Base-by-base conservation (phyloP, 2,888 invertebrate genomes). In the Ariolimax columbianus region DNA sequence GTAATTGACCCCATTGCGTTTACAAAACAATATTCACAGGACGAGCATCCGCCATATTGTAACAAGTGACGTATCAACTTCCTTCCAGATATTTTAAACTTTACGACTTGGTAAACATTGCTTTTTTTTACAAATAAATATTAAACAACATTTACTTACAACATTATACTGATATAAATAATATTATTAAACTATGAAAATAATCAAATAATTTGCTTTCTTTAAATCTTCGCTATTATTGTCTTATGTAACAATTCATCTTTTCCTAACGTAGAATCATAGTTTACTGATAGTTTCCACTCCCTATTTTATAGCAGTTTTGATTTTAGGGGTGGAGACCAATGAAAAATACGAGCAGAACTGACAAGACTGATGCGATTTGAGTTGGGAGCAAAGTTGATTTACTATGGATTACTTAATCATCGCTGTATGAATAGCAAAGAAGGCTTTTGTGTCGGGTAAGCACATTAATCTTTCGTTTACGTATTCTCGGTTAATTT, bases 41-140 rank as follows among this genome's bases (percentile, higher is more conserved):
- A 43, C 43, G 38, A 36, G 14, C n/a, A 2, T 66, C 83, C 63
- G 77, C 83, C 83, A 83, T 83, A 51, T 77, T 83, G 83, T 63
- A 66, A 36, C 19, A n/a, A 55, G 40, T 75, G 75, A 82, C 82
- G 75, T 82, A 55, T 63, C 7, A n/a, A 68, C 79, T 79, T 79
- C 79, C 79, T 26, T 51, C 33, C 33, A 19, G 23, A 19, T 33
- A 51, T 51, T 47, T 47, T 72, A 38, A 1, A 26, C 23, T 72
- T 40, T 26, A 72, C 38, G n/a, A n/a, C n/a, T 7, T n/a, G 7
- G n/a, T 23, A 63, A n/a, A n/a, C 59, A 3, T 63, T 4, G 4
- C 7, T n/a, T n/a, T n/a, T 14, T n/a, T 7, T n/a, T 4, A 63
- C 7, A n/a, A 26, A 63, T 63, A 63, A 63, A 1, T 63, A 26